A percentile compares a stretch with the other conserved stretches of the same genome.
Evolutionary conservation across 2,113 vertebrate genomes (phyloP).

Genomic region (Rhabdornis inornatus): DNA sequence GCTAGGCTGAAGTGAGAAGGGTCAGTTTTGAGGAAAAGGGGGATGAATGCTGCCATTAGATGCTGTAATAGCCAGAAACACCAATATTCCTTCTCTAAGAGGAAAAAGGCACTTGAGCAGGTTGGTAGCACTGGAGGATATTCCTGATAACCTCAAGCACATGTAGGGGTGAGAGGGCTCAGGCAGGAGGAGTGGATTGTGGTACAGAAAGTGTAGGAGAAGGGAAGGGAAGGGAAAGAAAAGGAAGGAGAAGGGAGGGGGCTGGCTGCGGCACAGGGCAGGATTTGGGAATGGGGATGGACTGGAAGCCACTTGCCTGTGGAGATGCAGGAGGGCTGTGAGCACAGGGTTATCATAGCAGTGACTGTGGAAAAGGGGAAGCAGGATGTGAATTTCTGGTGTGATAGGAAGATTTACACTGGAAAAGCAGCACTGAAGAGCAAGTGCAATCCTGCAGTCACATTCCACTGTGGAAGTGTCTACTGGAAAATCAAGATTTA

Average conservation of each 20-base stretch:
- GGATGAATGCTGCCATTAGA: neutral
- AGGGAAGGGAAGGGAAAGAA: neutral
- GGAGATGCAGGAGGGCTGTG: neutral
- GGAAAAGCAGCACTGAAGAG: neutral
- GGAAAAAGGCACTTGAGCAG: neutral
- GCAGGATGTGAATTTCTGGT: neutral
- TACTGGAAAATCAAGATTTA: neutral
- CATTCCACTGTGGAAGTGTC: neutral
- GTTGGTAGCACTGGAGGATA: neutral
- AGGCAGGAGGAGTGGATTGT: fast-evolving
- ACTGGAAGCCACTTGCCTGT: neutral
- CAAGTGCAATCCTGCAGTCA: neutral
- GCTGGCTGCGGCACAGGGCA: neutral
- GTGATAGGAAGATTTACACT: neutral
- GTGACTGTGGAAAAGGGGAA: neutral
- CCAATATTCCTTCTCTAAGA: neutral
- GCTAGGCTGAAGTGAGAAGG: neutral
- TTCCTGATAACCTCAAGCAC: neutral
- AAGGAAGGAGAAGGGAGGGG: neutral
- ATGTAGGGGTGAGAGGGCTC: neutral
- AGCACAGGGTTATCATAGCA: neutral
- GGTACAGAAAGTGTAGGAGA: neutral
- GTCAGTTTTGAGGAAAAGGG: neutral
- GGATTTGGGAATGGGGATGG: neutral
- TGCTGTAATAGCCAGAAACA: neutral